These are phyloP conservation scores for Pholis gunnellus DNA, from an alignment of 2,113 vertebrate genomes.

Conservation along the genomic window DNA sequence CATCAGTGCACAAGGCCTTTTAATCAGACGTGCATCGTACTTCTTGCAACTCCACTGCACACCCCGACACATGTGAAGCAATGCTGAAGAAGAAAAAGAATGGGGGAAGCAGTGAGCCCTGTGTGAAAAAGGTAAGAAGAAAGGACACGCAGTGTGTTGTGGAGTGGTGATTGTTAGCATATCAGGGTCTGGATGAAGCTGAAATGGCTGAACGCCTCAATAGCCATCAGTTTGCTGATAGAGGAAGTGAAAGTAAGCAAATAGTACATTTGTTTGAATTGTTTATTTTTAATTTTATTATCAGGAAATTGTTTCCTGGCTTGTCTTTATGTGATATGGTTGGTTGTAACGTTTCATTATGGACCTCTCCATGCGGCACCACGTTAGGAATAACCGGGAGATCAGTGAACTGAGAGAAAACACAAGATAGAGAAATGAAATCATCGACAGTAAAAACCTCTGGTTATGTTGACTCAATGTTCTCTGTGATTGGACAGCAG, in stretches of 20 bases:
- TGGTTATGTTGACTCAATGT: constrained; percentile 3
- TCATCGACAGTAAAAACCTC: not conserved
- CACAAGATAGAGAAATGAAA: not conserved
- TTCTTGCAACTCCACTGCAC: constrained; percentile 2
- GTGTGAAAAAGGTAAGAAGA: constrained; percentile 65
- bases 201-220: not conserved
- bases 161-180: constrained; percentile 4
- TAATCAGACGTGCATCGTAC: constrained; percentile 13
- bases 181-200: not conserved
- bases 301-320: not conserved
- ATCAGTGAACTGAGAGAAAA: not conserved
- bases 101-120: constrained; percentile 33
- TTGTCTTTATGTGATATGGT: not conserved
- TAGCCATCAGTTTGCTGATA: not conserved
- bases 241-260: not conserved
- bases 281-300: not conserved
- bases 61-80: constrained; percentile 14
- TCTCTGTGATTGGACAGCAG: constrained; percentile 4
- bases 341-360: not conserved
- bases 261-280: not conserved
- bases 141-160: not conserved
- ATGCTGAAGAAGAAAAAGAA: constrained; percentile 72
- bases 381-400: not conserved
- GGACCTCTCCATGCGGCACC: not conserved
- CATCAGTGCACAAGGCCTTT: not conserved